Base-by-base conservation (phyloP, 2,113 vertebrate species). In the Cyprinodon tularosa region DNA sequence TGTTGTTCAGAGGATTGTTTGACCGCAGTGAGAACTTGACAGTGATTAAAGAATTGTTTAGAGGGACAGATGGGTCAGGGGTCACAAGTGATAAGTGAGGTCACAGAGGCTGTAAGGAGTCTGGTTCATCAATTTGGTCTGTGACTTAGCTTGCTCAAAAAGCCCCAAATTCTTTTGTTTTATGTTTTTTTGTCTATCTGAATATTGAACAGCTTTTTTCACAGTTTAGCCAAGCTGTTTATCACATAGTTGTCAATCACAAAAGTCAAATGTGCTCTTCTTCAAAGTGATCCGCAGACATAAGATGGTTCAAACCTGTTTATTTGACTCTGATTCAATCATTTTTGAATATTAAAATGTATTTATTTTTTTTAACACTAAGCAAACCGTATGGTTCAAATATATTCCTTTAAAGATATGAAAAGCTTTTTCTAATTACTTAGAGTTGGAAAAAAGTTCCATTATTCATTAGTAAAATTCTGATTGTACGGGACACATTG, bases 71-170 rank as follows among this genome's bases (percentile, higher is more conserved):
- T 71, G 77, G 77, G 76, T 88, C 69, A 86, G 70, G 78, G 88
- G 88, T 88, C 86, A 29, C 62, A 50, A 85, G 82, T 88, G 90
- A 92, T 92, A 86, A 89, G 88, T 86, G 87, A 88, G 90, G 88
- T 90, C 89, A 85, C 75, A n/a, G 39, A 22, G 76, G 86, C 84
- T 76, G 50, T 76, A 75, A 66, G 68, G 38, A 78, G 81, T 83
- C 76, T n/a, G 77, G 79, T 87, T 91, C 86, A 92, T 93, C 42
- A 89, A 93, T 92, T 93, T 91, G 80, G 62, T 59, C 78, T 78
- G 22, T 61, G 81, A 77, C 78, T 75, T 66, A 0, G 57, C 45
- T 75, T 50, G 71, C 60, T 71, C 62, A 4, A 80, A 80, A 77
- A 74, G 66, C 72, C 84, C 75, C 90, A 88, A 88, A 81, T 73